Evolutionary conservation across 2,113 vertebrate genomes (phyloP).

Genomic region (Strix uralensis): DNA sequence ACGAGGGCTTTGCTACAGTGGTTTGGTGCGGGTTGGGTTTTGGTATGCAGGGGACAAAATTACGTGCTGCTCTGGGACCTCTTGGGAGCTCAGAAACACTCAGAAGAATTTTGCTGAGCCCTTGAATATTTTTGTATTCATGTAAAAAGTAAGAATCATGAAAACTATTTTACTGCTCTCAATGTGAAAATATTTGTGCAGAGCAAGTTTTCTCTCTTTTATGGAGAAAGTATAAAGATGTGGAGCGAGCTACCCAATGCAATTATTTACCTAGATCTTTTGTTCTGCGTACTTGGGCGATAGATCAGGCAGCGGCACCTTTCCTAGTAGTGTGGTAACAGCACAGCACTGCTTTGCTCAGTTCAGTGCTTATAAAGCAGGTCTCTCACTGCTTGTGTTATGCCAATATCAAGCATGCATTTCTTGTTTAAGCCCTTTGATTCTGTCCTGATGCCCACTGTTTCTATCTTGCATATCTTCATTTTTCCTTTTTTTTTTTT

Average conservation of each 20-base stretch:
- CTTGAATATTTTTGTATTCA: fast-evolving
- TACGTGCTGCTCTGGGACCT: neutral
- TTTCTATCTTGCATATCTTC: fast-evolving
- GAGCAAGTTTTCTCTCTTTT: neutral
- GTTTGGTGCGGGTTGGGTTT: neutral
- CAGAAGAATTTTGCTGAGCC: neutral
- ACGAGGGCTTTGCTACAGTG: fast-evolving
- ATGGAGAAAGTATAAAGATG: fast-evolving
- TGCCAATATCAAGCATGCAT: fast-evolving
- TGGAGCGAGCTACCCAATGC: neutral
- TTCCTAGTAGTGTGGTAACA: fast-evolving
- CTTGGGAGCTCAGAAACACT: fast-evolving
- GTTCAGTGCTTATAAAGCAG: neutral
- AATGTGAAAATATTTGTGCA: fast-evolving
- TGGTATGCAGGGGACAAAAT: neutral
- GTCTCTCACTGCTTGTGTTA: neutral
- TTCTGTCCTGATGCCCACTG: neutral
- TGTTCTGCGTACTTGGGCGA: fast-evolving
- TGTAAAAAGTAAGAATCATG: neutral
- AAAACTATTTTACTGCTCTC: fast-evolving
- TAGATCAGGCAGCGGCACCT: neutral
- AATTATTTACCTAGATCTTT: fast-evolving
- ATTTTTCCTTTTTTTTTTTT: neutral
- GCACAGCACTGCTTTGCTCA: neutral
- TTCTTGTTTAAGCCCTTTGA: neutral